Conservation (phyloP, 1,140 invertebrate species). For the Drosophila bipectinata region DNA sequence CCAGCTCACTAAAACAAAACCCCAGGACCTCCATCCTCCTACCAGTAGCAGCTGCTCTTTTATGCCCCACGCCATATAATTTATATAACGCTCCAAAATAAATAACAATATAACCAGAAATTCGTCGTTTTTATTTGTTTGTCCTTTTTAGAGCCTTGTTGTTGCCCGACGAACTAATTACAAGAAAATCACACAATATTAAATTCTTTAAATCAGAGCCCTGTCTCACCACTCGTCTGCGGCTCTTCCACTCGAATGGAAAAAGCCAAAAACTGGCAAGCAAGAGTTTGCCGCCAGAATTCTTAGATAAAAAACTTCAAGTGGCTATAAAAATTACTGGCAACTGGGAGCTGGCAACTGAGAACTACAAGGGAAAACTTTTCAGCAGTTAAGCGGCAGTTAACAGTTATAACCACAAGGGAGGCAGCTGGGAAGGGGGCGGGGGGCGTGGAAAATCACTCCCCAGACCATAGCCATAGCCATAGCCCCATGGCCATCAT, state of each 20-base stretch:
- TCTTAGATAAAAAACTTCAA: conserved; percentile 38
- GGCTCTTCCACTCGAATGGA: conserved; percentile 15
- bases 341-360: conserved; percentile 34
- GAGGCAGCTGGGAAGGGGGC: neutral
- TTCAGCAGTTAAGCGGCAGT: conserved; percentile 64
- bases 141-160: neutral
- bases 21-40: neutral
- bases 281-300: conserved; percentile 10
- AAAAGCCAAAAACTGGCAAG: conserved; percentile 12
- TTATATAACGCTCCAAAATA: conserved; percentile 59
- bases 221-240: conserved; percentile 19
- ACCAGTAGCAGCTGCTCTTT: conserved; percentile 43
- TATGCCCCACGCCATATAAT: conserved; percentile 66
- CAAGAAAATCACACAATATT: neutral
- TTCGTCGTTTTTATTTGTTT: conserved; percentile 26
- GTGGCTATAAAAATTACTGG: conserved; percentile 29
- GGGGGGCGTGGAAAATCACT: neutral
- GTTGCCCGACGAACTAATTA: neutral
- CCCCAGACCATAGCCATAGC: conserved; percentile 6
- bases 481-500: conserved; percentile 3
- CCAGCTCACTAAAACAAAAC: conserved; percentile 36
- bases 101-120: conserved; percentile 57
- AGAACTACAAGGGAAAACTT: conserved; percentile 57
- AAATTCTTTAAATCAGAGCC: conserved; percentile 4
- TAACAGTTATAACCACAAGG: conserved; percentile 62